phyloP scores from a whole-genome alignment of 2,113 vertebrate genomes.

The Nannobrachium achirus region DNA sequence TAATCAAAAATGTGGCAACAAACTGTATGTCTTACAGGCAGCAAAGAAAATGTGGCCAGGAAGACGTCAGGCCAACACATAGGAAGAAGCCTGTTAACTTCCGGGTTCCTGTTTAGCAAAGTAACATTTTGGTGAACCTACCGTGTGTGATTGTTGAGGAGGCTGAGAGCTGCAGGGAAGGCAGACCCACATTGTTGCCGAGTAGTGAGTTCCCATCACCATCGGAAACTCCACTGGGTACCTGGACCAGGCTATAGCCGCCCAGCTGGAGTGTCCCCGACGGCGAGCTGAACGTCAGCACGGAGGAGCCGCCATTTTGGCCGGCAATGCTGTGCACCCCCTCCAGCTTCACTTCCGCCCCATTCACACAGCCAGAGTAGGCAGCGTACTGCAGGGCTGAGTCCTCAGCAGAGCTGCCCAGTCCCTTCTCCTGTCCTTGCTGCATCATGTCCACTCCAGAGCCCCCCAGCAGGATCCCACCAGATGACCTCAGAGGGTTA shows the following conservation, averaged over 20 bases:
- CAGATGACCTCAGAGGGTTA: constrained; percentile 86
- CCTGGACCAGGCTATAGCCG: constrained; percentile 93
- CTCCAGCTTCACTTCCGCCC: constrained; percentile 91
- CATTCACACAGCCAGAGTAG: constrained; percentile 85
- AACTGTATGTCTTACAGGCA: no score
- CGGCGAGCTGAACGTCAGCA: constrained; percentile 89
- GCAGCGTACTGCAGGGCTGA: constrained; percentile 82
- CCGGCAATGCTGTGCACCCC: constrained; percentile 83
- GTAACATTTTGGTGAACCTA: constrained; percentile 41
- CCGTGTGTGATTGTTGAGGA: constrained; percentile 83
- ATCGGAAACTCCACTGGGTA: constrained; percentile 84
- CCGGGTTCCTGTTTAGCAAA: neutral
- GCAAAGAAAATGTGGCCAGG: neutral
- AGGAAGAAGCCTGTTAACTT: neutral
- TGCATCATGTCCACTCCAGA: constrained; percentile 87
- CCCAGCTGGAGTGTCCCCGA: constrained; percentile 89
- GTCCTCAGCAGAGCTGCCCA: constrained; percentile 81
- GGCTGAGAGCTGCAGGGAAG: constrained; percentile 89
- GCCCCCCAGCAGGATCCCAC: constrained; percentile 82
- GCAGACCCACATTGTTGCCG: constrained; percentile 89
- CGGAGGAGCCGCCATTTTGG: constrained; percentile 88
- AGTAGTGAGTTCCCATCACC: constrained; percentile 84
- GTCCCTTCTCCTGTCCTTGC: constrained; percentile 85
- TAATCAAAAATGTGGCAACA: no score
- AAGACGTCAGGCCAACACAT: no score